Evolutionary conservation across 2,888 invertebrate genomes (phyloP).

Genomic region (Pilophorus perplexus): DNA sequence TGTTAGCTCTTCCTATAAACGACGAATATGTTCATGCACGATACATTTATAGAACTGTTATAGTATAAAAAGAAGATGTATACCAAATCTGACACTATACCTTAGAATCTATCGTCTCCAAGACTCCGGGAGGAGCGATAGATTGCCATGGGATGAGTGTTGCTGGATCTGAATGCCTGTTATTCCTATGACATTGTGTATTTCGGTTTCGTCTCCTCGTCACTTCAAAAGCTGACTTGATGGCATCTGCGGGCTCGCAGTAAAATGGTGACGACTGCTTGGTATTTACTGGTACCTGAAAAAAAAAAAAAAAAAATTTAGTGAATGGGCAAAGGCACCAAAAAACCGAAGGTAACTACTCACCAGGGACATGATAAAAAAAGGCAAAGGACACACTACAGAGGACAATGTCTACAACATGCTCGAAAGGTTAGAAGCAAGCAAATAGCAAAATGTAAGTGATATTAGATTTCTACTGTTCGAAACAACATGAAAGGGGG

Average conservation of each 20-base stretch:
- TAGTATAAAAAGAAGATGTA: background rate
- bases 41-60: background rate
- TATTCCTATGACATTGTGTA: slow-evolving; percentile 49
- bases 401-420: too few relatives aligned
- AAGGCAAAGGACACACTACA: too few relatives aligned
- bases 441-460: too few relatives aligned
- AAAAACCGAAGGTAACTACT: background rate
- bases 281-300: slow-evolving; percentile 41
- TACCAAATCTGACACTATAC: slow-evolving; percentile 45
- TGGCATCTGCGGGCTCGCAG: slow-evolving; percentile 83
- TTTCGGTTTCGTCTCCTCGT: slow-evolving; percentile 50
- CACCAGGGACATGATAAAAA: too few relatives aligned
- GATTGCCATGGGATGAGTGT: slow-evolving; percentile 52
- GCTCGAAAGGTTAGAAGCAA: too few relatives aligned
- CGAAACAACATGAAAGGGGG: too few relatives aligned
- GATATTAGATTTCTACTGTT: too few relatives aligned
- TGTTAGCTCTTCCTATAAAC: slow-evolving; percentile 47
- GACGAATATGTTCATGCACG: background rate
- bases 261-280: slow-evolving; percentile 79
- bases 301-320: background rate
- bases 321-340: background rate
- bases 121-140: slow-evolving; percentile 51
- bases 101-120: slow-evolving; percentile 54
- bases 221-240: slow-evolving; percentile 57
- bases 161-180: slow-evolving; percentile 57